Evolutionary conservation across 2,113 vertebrate genomes (phyloP), one percentile per base, ranked within the genome.

Genomic region (Synodontis membranacea): DNA sequence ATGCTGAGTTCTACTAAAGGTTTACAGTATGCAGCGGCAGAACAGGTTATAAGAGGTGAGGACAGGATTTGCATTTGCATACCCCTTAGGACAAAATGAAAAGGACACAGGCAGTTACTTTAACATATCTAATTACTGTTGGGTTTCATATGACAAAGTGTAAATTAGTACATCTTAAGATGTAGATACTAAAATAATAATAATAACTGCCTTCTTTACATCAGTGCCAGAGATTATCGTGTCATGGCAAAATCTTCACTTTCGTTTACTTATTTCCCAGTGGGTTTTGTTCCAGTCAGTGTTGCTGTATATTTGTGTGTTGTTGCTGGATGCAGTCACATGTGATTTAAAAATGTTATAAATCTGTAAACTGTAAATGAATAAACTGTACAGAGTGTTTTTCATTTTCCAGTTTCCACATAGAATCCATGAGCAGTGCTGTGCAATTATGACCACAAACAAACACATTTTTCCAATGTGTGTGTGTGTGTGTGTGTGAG

Each of bases 61-160:
- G n/a, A 75, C 46, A 48, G 25, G 21, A 58, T 58, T 80, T 80
- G 76, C 31, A 58, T 58, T 80, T 80, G 76, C 31, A 80, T 37
- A 23, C 1, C 76, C n/a, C 31, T 56, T 80, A 54, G 31, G 50
- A 56, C 31, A 39, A 80, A 80, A 50, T 31, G 15, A 31, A 50
- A 76, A 72, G 5, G 14, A 68, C 19, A 3, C 39, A 28, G 23
- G 6, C 42, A 46, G 25, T 52, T 37, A 54, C 23, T 79, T 37
- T 21, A 79, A 23, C n/a, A 79, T 7, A 42, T 42, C 25, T 72
- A 10, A 42, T 72, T 11, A 70, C 66, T 72, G 10, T 39, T 72
- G 37, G 9, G 21, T 44, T 44, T 72, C 39, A 44, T 10, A 25
- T 44, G 19, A 23, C 17, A 11, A 42, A 42, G 42, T 37, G 9